Evolutionary conservation across 2,888 invertebrate genomes (phyloP).

Genomic region (Dioctria linearis): DNA sequence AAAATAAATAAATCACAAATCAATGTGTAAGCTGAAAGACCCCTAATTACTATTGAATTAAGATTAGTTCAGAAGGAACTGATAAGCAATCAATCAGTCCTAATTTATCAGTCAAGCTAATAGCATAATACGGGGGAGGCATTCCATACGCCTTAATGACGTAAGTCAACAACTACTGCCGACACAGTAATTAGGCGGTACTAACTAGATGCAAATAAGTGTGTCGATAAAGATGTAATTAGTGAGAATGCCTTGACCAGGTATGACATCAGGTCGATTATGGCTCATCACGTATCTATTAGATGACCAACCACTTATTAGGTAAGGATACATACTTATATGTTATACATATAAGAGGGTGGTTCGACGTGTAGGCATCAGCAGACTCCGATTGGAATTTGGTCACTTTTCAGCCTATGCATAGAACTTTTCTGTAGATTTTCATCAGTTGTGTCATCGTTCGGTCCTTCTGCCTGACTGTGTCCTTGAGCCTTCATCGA

Average conservation of each 20-base stretch:
- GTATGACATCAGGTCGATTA: constrained; percentile 7
- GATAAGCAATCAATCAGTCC: too few species aligned
- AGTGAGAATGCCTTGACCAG: constrained; percentile 14
- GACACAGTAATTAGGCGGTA: not conserved
- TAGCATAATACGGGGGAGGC: too few species aligned
- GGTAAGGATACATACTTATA: too few species aligned
- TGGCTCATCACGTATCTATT: constrained; percentile 32
- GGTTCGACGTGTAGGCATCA: not conserved
- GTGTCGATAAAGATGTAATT: constrained; percentile 32
- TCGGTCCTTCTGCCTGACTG: not conserved
- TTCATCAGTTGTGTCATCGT: not conserved
- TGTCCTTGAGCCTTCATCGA: too few species aligned
- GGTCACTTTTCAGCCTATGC: not conserved
- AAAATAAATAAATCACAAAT: too few species aligned
- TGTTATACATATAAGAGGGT: too few species aligned
- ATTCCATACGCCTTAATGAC: too few species aligned
- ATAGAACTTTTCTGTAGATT: not conserved
- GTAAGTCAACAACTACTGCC: not conserved
- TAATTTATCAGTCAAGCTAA: too few species aligned
- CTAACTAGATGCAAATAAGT: constrained; percentile 40
- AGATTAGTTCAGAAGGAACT: too few species aligned
- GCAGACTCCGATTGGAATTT: not conserved
- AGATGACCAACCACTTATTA: not conserved
- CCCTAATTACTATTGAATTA: too few species aligned
- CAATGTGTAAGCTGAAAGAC: too few species aligned